Base-by-base conservation (phyloP, 1,140 invertebrate species). In the Ptiloglossa arizonensis region DNA sequence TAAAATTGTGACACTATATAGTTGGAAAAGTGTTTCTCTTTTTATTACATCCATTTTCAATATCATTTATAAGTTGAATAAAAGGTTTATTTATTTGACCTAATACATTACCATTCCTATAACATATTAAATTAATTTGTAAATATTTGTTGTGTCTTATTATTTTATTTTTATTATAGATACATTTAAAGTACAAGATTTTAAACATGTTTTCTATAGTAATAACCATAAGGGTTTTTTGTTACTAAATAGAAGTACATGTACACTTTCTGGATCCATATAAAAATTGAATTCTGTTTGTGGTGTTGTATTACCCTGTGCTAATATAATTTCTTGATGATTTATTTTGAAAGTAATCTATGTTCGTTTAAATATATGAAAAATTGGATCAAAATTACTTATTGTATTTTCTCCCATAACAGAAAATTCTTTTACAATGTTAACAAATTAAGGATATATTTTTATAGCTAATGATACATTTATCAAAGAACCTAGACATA, bases 241-340 rank as follows among this genome's bases (percentile, higher is more conserved):
- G 5, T 92, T 90, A 68, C 90, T 93, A 13, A 91, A 90, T 1
- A 97, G 88, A 17, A 96, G 94, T 48, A 97, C 95, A 86, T 95
- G 93, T 0, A 95, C 96, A 35, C 96, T 96, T 92, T 97, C 96
- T 0, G 96, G 96, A 91, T 97, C 96, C 24, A 89, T 89, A 67
- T 94, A 93, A 87, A 97, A 97, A 91, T 97, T 97, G 86, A 96
- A 97, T 90, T 97, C 97, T 11, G 95, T 96, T 56, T 94, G 92
- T 0, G 93, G 85, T 27, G 94, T 76, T 27, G 68, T 17, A 41
- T 80, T 82, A 62, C 57, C 73, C 27, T 50, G 29, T 29, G 63
- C 57, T 78, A n/a, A 35, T 52, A 69, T 15, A 1, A 63, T 38
- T n/a, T 19, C 11, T 24, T 52, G 6, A 41, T n/a, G 6, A 38